These are phyloP conservation scores for Centropus bengalensis DNA, from an alignment of 2,113 vertebrate species.

Conservation along the genomic window DNA sequence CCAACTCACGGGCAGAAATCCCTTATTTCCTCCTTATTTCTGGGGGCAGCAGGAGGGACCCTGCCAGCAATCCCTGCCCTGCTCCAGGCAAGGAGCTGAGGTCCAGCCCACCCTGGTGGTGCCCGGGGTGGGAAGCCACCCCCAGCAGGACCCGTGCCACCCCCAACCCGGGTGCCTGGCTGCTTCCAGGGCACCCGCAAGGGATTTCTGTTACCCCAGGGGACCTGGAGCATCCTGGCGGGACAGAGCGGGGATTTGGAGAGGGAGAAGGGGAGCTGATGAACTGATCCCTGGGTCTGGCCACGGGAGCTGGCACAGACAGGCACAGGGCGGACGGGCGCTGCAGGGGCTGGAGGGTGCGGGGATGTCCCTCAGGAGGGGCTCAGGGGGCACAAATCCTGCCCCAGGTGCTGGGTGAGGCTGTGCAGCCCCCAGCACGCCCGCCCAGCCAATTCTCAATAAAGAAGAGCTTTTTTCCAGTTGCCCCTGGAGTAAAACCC, in stretches of 20 bases:
- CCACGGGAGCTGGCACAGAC: background rate
- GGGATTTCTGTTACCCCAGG: background rate
- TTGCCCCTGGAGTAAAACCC: background rate
- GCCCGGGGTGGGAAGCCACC: background rate
- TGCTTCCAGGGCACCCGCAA: background rate
- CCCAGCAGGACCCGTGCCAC: background rate
- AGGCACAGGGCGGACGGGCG: rapidly evolving
- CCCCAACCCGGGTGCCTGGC: background rate
- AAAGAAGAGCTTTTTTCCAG: background rate
- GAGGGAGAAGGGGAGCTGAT: background rate
- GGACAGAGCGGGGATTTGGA: background rate
- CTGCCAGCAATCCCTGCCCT: background rate
- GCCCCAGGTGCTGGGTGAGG: background rate
- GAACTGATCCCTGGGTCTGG: rapidly evolving
- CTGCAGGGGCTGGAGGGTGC: rapidly evolving
- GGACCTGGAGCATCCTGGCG: background rate
- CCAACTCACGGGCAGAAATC: rapidly evolving
- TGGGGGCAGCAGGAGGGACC: background rate
- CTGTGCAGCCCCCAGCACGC: background rate
- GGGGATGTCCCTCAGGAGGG: background rate
- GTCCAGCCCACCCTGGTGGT: background rate
- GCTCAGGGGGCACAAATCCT: background rate
- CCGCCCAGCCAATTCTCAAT: rapidly evolving
- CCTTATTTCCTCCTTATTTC: rapidly evolving
- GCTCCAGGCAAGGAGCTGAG: background rate